These are phyloP conservation scores for Sterrhoptilus dennistouni DNA, from an alignment of 2,113 vertebrate species.

Conservation along the genomic window DNA sequence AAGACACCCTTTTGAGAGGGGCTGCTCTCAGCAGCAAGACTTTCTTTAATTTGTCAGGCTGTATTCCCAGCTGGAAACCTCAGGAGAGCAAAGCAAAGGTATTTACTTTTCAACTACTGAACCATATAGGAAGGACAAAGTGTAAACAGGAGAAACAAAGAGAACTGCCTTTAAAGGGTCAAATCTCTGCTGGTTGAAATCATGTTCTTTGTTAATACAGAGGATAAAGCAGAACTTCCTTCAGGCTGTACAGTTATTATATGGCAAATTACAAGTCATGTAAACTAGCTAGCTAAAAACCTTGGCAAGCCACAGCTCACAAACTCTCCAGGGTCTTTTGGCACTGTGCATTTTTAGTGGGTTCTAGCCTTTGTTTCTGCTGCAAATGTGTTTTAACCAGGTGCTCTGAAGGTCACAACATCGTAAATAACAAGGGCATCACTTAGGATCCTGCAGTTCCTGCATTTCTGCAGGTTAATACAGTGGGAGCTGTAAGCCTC, in stretches of 20 bases:
- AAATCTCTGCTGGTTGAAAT: neutral
- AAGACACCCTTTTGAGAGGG: neutral
- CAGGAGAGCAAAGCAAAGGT: neutral
- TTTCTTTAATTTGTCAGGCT: neutral
- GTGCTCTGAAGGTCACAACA: neutral
- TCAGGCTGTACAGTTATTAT: neutral
- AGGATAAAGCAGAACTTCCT: conserved; percentile 17
- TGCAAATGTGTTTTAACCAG: neutral
- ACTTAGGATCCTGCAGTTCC: neutral
- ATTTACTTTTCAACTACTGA: conserved; percentile 27
- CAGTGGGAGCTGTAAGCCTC: neutral
- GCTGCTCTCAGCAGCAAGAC: neutral
- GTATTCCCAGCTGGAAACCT: neutral
- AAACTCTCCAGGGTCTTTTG: neutral
- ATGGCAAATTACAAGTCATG: neutral
- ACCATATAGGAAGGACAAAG: neutral
- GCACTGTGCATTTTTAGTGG: neutral
- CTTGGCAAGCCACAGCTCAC: neutral
- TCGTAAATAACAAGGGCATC: neutral
- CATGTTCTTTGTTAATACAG: neutral
- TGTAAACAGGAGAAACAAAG: conserved; percentile 9
- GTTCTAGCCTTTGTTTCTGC: neutral
- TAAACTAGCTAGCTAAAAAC: neutral
- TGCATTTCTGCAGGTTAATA: neutral
- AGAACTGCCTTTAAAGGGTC: neutral